Conservation (phyloP, 2,113 vertebrate species). For the Hydropotes inermis region DNA sequence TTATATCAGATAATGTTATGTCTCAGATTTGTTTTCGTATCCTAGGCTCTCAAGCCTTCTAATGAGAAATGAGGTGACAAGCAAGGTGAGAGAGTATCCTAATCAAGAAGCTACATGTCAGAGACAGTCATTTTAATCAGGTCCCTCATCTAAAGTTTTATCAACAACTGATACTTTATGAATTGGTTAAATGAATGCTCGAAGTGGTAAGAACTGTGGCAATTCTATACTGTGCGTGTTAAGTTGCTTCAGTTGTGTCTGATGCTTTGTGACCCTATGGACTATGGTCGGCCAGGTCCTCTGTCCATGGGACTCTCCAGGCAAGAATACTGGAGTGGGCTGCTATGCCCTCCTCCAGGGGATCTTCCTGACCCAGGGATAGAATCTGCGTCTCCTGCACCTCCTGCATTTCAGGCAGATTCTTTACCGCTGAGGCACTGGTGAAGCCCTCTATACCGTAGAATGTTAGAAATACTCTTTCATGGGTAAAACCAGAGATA, state of each 20-base stretch:
- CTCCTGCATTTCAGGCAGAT: not conserved
- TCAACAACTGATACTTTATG: not conserved
- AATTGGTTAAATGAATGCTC: not conserved
- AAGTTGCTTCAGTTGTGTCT: not conserved
- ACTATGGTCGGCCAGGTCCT: not conserved
- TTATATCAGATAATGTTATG: not conserved
- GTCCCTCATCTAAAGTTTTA: not conserved
- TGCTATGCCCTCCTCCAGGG: not conserved
- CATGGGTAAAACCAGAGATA: not conserved
- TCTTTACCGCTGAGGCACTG: not conserved
- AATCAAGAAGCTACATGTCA: not conserved
- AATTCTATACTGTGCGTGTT: fast-evolving
- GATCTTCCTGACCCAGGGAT: not conserved
- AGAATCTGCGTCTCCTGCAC: not conserved
- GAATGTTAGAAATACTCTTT: not conserved
- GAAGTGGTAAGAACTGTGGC: not conserved
- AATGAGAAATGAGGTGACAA: not conserved
- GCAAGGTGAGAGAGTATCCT: not conserved
- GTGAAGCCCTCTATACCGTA: not conserved
- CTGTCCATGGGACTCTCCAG: not conserved
- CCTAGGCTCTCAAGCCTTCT: not conserved
- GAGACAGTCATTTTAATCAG: not conserved
- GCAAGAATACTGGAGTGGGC: not conserved
- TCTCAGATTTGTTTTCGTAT: not conserved
- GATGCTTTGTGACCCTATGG: fast-evolving